Base-by-base conservation (phyloP, 2,888 invertebrate genomes). In the Toxonevra muliebris region DNA sequence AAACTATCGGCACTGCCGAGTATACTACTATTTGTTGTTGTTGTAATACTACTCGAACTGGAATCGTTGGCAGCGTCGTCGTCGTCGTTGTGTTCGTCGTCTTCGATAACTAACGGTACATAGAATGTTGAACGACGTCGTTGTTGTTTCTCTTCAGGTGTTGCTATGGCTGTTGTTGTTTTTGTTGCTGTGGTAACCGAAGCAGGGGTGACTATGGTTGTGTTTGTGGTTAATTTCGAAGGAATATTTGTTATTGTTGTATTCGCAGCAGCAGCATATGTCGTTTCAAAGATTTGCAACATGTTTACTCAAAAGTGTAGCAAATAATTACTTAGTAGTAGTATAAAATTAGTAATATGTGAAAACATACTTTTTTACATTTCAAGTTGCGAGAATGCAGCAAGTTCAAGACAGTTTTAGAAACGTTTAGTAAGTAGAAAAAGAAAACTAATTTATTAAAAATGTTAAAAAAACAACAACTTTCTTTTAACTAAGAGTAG, bases 81-180 rank as follows among this genome's bases (percentile, higher is more conserved):
- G 59, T 57, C n/a, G 55, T 67, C 68, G 67, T 73, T 57, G 54
- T 58, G 66, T 20, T 74, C 75, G 69, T 80, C 79, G 81, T 82
- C 81, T 65, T 84, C 85, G 42, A 83, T 83, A 10, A 84, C 81
- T 75, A 92, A 86, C 73, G 92, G 90, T 73, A 92, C 91, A 85
- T 92, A 92, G 85, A 92, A 92, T 73, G 92, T 91, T 60, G 92
- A 92, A 71, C 92, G 88, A 69, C 92, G 88, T 61, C 90, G 87
- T 71, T 87, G 81, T 73, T 87, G 85, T 64, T 89, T 89, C 77
- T 88, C 88, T 66, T 82, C 82, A 15, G 76, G 57, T 48, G 71
- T 62, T 9, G 68, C 54, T n/a, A 72, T 69, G 52, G 76, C 75
- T 62, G 40, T 20, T 30, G 66, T 58, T 63, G 67, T 70, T 59